These are phyloP conservation scores for Dryas iulia DNA, from an alignment of 1,140 invertebrate species.

Conservation along the genomic window DNA sequence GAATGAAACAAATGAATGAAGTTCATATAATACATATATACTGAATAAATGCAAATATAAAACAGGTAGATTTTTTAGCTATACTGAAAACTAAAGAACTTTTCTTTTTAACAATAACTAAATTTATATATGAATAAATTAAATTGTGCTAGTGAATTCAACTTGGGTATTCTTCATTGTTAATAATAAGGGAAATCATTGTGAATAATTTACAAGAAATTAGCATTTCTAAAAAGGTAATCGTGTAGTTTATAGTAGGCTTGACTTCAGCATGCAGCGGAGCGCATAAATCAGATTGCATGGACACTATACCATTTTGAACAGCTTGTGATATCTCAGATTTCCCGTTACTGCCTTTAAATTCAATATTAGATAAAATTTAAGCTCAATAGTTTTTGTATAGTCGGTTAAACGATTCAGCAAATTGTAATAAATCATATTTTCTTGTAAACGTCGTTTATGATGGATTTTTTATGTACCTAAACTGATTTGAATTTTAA, in stretches of 20 bases:
- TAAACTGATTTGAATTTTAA: not conserved
- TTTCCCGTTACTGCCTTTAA: slow-evolving; percentile 24
- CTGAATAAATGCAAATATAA: slow-evolving; percentile 1
- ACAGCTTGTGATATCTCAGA: slow-evolving; percentile 43
- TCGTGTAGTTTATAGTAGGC: slow-evolving; percentile 43
- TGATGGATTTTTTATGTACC: too few relatives aligned
- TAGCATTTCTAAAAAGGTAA: slow-evolving; percentile 68
- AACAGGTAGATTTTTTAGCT: too few relatives aligned
- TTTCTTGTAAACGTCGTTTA: not conserved
- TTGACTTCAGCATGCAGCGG: slow-evolving; percentile 41
- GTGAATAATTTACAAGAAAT: slow-evolving; percentile 58
- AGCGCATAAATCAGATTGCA: slow-evolving; percentile 68
- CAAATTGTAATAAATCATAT: not conserved
- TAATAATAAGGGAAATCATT: slow-evolving; percentile 37
- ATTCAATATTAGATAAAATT: slow-evolving; percentile 14
- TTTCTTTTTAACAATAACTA: too few relatives aligned
- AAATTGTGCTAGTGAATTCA: not conserved
- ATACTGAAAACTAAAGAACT: too few relatives aligned
- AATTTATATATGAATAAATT: not conserved
- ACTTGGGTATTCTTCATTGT: slow-evolving; percentile 9
- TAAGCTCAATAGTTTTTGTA: not conserved
- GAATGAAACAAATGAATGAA: too few relatives aligned
- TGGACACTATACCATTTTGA: slow-evolving; percentile 62
- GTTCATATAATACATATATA: too few relatives aligned
- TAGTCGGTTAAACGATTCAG: not conserved